Evolutionary conservation across 1,140 invertebrate species (phyloP).

Genomic region (Watersipora subatra): DNA sequence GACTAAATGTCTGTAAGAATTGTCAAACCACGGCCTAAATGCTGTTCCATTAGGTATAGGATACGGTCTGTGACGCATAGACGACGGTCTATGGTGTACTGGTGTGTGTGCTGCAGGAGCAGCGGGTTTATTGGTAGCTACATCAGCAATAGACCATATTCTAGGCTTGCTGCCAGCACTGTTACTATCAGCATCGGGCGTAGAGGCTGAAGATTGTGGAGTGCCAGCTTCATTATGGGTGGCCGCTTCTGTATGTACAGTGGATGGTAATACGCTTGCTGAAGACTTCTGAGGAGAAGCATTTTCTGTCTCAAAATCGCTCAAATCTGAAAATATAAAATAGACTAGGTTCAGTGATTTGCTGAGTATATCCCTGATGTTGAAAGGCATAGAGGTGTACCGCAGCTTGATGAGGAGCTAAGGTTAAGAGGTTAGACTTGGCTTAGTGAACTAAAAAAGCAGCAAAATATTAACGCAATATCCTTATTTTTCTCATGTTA

Average conservation of each 20-base stretch:
- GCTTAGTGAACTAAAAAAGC: too few species aligned
- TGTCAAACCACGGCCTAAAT: background rate
- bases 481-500: too few species aligned
- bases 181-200: background rate
- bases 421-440: too few species aligned
- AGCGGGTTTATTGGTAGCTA: background rate
- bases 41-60: background rate
- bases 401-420: too few species aligned
- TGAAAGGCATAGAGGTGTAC: too few species aligned
- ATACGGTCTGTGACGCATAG: background rate
- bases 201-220: background rate
- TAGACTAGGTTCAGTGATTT: too few species aligned
- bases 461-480: too few species aligned
- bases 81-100: background rate
- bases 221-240: background rate
- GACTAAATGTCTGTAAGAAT: background rate
- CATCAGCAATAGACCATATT: slow-evolving; percentile 1
- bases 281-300: background rate
- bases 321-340: background rate
- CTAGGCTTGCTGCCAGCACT: background rate
- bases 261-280: background rate
- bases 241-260: background rate
- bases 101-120: background rate
- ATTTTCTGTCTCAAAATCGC: background rate
- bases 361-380: too few species aligned